These are phyloP conservation scores for Coracopsis vasa DNA, from an alignment of 2,113 vertebrate species.

Conservation along the genomic window DNA sequence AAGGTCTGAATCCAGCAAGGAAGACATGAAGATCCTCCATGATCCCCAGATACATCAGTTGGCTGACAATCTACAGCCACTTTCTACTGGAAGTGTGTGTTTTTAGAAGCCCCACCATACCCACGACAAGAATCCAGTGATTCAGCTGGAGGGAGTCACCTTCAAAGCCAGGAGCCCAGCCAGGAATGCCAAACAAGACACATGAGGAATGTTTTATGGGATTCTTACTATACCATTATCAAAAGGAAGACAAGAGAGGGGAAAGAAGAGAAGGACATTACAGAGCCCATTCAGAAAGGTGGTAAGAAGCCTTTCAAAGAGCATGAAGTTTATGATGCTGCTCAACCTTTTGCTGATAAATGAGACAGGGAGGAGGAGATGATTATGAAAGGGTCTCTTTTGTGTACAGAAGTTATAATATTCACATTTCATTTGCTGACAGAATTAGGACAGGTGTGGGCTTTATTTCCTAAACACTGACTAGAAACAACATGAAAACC, in stretches of 20 bases:
- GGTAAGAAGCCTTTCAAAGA: neutral
- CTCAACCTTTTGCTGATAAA: neutral
- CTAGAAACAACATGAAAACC: neutral
- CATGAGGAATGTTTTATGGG: neutral
- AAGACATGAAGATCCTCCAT: rapidly evolving
- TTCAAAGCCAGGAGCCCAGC: neutral
- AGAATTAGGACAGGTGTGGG: neutral
- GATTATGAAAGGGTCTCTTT: neutral
- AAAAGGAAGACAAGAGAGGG: neutral
- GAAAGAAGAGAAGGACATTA: no score
- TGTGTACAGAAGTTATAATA: neutral
- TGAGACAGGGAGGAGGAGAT: neutral
- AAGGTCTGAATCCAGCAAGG: neutral
- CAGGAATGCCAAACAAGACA: neutral
- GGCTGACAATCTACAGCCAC: neutral
- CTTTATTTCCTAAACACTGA: neutral
- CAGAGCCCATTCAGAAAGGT: neutral
- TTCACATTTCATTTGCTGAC: neutral
- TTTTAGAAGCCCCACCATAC: neutral
- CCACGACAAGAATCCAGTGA: neutral
- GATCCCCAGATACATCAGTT: rapidly evolving
- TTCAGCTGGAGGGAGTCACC: neutral
- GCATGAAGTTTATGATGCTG: neutral
- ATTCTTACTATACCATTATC: no score
- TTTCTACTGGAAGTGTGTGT: neutral